Conservation (phyloP, 1,140 invertebrate species). For the Drosophila murphyi region DNA sequence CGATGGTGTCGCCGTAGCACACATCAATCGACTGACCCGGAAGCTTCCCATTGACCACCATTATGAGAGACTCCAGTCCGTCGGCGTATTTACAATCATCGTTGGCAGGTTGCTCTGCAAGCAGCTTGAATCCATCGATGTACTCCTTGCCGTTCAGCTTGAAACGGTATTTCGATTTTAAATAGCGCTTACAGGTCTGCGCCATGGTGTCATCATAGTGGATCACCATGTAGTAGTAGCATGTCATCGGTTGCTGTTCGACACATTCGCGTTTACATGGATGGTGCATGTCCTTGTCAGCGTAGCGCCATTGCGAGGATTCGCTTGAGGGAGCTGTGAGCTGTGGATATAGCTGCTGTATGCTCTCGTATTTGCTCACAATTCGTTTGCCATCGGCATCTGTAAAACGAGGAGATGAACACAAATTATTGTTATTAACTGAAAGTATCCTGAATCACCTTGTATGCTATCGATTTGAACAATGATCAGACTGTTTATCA, state of each 20-base stretch:
- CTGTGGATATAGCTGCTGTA: constrained; percentile 72
- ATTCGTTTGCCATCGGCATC: constrained; percentile 70
- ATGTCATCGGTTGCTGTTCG: constrained; percentile 72
- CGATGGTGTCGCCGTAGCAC: constrained; percentile 86
- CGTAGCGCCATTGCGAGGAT: constrained; percentile 66
- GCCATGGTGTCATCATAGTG: constrained; percentile 80
- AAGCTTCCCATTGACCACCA: constrained; percentile 87
- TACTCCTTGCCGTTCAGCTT: constrained; percentile 61
- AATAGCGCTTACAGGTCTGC: constrained; percentile 67
- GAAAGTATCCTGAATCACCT: constrained; percentile 44
- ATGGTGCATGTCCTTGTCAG: constrained; percentile 63
- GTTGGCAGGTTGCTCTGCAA: constrained; percentile 20
- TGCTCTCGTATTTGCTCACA: constrained; percentile 68
- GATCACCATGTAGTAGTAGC: constrained; percentile 81
- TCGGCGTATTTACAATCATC: constrained; percentile 87
- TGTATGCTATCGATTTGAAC: constrained; percentile 70
- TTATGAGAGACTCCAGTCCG: constrained; percentile 85
- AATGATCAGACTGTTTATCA: constrained; percentile 55
- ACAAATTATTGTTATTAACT: constrained; percentile 11
- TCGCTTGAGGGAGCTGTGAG: constrained; percentile 37
- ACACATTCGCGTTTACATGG: constrained; percentile 72
- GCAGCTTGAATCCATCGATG: constrained; percentile 54
- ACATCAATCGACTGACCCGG: constrained; percentile 86
- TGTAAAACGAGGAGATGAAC: constrained; percentile 2
- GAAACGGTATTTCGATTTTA: constrained; percentile 68